Percentiles rank a stretch among this genome's conserved stretches.
Evolutionary conservation across 23 tunicate genomes (phyloP).

Genomic region (Trididemnum miniatum): DNA sequence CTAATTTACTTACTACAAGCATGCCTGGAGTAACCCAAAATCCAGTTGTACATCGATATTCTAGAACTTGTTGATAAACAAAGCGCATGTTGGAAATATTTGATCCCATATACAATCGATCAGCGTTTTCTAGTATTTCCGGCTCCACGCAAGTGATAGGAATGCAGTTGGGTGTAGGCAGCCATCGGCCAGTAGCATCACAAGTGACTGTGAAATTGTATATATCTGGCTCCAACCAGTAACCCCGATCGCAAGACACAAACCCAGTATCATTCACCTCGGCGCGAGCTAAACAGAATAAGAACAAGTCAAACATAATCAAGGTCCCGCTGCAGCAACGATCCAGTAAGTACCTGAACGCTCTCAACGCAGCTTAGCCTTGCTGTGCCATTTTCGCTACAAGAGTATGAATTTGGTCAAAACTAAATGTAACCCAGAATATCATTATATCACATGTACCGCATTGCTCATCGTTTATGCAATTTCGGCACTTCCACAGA

Average conservation of each 20-base stretch:
- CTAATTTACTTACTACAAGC: not conserved
- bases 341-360: no score
- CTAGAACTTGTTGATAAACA: slow-evolving; percentile 23
- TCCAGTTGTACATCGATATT: slow-evolving; percentile 40
- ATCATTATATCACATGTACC: no score
- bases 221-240: not conserved
- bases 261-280: slow-evolving; percentile 12
- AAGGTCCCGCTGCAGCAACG: no score
- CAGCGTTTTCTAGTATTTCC: slow-evolving; percentile 10
- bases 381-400: no score
- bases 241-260: slow-evolving; percentile 36
- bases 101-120: not conserved
- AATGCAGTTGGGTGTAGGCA: slow-evolving; percentile 41
- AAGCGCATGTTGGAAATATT: not conserved
- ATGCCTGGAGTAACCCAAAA: slow-evolving; percentile 43
- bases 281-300: not conserved
- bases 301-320: no score
- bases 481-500: no score
- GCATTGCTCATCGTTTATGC: no score
- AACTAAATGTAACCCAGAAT: no score
- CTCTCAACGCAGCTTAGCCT: no score
- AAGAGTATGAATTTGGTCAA: no score
- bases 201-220: slow-evolving; percentile 13
- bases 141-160: slow-evolving; percentile 37
- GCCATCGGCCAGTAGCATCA: slow-evolving; percentile 46